Base-by-base conservation (phyloP, 2,888 invertebrate genomes). In the Caenorhabditis afra region DNA sequence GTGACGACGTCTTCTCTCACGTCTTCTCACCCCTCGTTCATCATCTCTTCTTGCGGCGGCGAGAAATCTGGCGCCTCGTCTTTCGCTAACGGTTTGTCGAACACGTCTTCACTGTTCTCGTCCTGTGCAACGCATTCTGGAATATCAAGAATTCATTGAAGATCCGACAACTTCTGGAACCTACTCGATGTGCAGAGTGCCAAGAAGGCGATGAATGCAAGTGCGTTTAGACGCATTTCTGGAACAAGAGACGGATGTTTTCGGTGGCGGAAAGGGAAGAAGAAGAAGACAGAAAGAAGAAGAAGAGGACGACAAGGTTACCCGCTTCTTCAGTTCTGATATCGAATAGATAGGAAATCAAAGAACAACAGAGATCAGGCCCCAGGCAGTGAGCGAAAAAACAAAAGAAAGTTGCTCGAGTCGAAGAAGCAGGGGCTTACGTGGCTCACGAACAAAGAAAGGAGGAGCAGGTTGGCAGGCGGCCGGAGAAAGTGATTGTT, bases 41-140 rank as follows among this genome's bases (percentile, higher is more conserved):
- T 68, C 55, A 62, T 37, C 50, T 76, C 67, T 35, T 76, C 67
- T 12, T 55, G 18, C 1, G 74, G 64, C 37, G 58, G 7, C n/a
- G 41, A 39, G 29, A 50, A 12, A 29, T 64, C 73, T 41, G 47
- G 37, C 20, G n/a, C n/a, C 12, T n/a, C 39, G 8, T 68, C 68
- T 35, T 68, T 53, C 3, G 29, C n/a, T 0, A 52, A 41, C 18
- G 65, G 73, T 52, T 52, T 66, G 41, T 75, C 67, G 57, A 66
- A 75, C 49, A 67, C 66, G 23, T 75, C 67, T 16, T 75, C 66
- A 3, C 53, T 62, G 22, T 66, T 67, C 49, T 75, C 67, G 75
- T 67, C 66, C 49, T 74, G 73, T 16, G 62, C 62, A 10, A 47
- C 20, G n/a, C 55, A 62, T 39, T 12, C 70, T 71, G 49, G 39